Evolutionary conservation across 2,113 vertebrate genomes (phyloP), one percentile per base, ranked within the genome.

Genomic region (Oreocharis arfaki): DNA sequence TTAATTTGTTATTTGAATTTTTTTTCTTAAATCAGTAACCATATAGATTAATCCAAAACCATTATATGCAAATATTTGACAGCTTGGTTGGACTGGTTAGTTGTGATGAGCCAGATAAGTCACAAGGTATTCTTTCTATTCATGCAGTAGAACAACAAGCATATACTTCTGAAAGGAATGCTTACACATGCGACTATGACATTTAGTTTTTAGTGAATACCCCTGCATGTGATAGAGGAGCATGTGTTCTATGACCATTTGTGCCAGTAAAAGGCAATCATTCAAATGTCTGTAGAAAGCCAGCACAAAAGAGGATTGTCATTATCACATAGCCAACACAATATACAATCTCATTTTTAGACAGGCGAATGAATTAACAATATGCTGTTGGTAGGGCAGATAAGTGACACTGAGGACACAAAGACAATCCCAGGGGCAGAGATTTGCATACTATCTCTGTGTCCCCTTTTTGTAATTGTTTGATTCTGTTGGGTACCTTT

Each of bases 341-440:
- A 90, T 94, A 95, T 64, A 94, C 37, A 91, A 61, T 82, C 47
- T 65, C 33, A 74, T 93, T 94, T 94, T 90, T 93, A 92, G 94
- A 75, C 55, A 87, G 39, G 17, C 15, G 4, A 90, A 92, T 79
- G 77, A 96, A 93, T 96, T 95, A 90, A 86, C 68, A 93, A 75
- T 64, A 84, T 84, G 59, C n/a, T 90, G 18, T 92, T 90, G 75
- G 69, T 69, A 89, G 42, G 68, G 39, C 59, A 69, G 44, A 71
- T 87, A 91, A 87, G 56, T 75, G 80, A 85, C 50, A 26, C 28
- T 78, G 74, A 94, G 50, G 52, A 63, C 60, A 90, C 46, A 91
- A 67, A 77, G 42, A 81, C 75, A 93, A 90, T 70, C 52, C 87
- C 77, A 89, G 47, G 56, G 33, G 68, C 64, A 95, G 39, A 55